Evolutionary conservation across 2,797 vertebrate species (phyloP).

Genomic region (Aulostomus chinensis): DNA sequence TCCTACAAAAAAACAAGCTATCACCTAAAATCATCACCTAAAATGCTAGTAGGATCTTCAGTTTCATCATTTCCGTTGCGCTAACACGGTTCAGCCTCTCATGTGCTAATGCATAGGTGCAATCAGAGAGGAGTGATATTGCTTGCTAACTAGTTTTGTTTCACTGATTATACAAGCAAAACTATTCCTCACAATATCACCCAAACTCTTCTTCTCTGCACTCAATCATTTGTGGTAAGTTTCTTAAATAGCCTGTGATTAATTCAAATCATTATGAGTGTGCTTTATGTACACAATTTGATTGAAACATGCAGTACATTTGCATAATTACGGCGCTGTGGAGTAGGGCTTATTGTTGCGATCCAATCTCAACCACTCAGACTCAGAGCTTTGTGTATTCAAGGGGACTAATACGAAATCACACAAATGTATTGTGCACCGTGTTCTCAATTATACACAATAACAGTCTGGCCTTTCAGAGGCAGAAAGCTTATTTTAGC

Average conservation of each 20-base stretch:
- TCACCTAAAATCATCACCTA: too few species aligned
- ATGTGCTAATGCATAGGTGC: constrained; percentile 13
- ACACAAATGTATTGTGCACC: constrained; percentile 72
- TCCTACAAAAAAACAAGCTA: too few species aligned
- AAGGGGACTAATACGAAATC: constrained; percentile 69
- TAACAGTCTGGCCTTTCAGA: constrained; percentile 67
- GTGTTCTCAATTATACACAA: constrained; percentile 74
- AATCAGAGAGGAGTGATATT: constrained; percentile 44
- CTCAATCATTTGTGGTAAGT: constrained; percentile 66
- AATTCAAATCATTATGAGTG: constrained; percentile 71
- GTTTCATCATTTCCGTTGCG: too few species aligned
- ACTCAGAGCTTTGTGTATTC: constrained; percentile 68
- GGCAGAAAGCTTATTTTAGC: constrained; percentile 63
- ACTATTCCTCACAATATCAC: constrained; percentile 48
- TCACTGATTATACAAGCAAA: constrained; percentile 47
- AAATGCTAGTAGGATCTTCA: neutral
- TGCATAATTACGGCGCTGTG: constrained; percentile 68
- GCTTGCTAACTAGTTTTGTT: constrained; percentile 55
- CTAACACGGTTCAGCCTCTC: constrained; percentile 19
- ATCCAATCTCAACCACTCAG: constrained; percentile 76
- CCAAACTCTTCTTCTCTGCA: constrained; percentile 47
- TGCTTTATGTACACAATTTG: constrained; percentile 67
- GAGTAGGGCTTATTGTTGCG: constrained; percentile 69
- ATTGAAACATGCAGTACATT: constrained; percentile 74
- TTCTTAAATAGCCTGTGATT: constrained; percentile 72